Evolutionary conservation across 2,797 vertebrate genomes (phyloP).

Genomic region (Sciurus vulgaris): DNA sequence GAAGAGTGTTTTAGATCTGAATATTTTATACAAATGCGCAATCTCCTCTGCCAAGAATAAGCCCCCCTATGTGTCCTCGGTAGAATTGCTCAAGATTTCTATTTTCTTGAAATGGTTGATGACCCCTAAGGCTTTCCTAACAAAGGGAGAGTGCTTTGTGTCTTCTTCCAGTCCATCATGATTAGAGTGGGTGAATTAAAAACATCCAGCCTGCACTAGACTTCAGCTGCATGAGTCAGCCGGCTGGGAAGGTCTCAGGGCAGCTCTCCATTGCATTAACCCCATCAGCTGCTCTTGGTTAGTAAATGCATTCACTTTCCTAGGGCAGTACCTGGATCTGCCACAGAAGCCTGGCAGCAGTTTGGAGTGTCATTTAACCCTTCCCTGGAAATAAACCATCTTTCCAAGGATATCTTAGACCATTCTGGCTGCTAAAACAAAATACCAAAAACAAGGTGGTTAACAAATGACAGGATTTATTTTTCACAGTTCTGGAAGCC

Average conservation of each 20-base stretch:
- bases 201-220: background rate
- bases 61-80: background rate
- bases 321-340: constrained; percentile 57
- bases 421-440: background rate
- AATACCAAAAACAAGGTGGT: background rate
- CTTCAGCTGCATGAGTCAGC: constrained; percentile 54
- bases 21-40: background rate
- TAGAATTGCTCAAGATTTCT: background rate
- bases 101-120: background rate
- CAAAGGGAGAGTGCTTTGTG: constrained; percentile 67
- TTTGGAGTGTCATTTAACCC: constrained; percentile 60
- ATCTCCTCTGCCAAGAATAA: background rate
- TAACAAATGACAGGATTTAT: background rate
- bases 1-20: background rate
- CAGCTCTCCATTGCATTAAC: constrained; percentile 76
- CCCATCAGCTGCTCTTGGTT: constrained; percentile 80
- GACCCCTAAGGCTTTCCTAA: constrained; percentile 45
- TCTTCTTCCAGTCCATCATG: constrained; percentile 77
- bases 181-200: constrained; percentile 73
- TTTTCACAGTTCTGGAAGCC: background rate
- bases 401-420: background rate
- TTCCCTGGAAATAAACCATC: background rate
- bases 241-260: background rate
- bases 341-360: background rate
- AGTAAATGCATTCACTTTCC: constrained; percentile 77